These are phyloP conservation scores for Sylvia borin DNA, from an alignment of 2,797 vertebrate genomes.

Conservation along the genomic window DNA sequence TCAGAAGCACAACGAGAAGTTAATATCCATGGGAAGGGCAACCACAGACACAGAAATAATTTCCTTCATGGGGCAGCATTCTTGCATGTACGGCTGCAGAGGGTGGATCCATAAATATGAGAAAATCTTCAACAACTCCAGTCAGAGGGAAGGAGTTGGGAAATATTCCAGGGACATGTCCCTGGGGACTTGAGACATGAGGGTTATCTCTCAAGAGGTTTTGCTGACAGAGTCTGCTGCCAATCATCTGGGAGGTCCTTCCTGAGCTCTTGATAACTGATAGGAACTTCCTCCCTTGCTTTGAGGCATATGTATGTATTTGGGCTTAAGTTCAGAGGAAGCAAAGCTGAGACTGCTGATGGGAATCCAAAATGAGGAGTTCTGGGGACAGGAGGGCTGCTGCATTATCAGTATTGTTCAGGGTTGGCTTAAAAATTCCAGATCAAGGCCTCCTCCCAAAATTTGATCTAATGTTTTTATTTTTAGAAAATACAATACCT, in stretches of 20 bases:
- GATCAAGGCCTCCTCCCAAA: constrained; percentile 9
- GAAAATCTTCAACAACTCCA: neutral
- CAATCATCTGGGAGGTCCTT: constrained; percentile 32
- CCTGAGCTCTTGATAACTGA: constrained; percentile 50
- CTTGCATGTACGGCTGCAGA: neutral
- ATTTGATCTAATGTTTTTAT: constrained; percentile 11
- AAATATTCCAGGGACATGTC: neutral
- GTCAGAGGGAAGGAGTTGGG: neutral
- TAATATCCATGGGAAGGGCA: neutral
- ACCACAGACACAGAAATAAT: neutral
- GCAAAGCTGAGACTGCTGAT: constrained; percentile 5
- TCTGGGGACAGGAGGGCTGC: neutral
- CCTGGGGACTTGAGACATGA: neutral
- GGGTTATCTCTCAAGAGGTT: constrained; percentile 50
- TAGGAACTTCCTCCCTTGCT: constrained; percentile 50
- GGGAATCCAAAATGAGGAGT: neutral
- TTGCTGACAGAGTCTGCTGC: constrained; percentile 14
- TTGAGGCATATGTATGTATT: neutral
- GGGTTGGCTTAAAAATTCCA: neutral
- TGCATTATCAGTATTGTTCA: neutral
- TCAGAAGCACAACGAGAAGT: neutral
- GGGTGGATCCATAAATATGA: neutral
- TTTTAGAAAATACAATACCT: constrained; percentile 36
- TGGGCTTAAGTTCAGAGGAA: constrained; percentile 6
- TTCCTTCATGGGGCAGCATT: neutral